These are phyloP conservation scores for Cheilosia variabilis DNA, from an alignment of 2,888 invertebrate species.

Conservation along the genomic window DNA sequence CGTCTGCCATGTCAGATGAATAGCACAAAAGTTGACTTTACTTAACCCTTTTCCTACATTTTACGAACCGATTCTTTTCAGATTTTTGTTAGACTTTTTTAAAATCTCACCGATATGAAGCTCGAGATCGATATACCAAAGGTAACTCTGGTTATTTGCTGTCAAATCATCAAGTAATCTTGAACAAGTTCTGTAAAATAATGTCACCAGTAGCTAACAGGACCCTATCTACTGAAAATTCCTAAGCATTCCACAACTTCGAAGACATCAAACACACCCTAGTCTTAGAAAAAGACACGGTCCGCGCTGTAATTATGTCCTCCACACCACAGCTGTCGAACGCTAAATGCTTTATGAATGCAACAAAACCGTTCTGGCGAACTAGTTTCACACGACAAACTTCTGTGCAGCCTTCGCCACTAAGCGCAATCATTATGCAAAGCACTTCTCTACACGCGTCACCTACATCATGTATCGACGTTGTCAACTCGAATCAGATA, in stretches of 20 bases:
- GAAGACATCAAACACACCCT: not conserved
- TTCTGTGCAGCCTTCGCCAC: not conserved
- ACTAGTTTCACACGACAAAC: conserved; percentile 15
- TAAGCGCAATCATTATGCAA: conserved; percentile 61
- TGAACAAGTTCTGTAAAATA: not conserved
- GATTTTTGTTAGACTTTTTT: too few relatives aligned
- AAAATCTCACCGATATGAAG: too few relatives aligned
- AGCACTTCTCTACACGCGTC: conserved; percentile 44
- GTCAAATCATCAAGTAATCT: not conserved
- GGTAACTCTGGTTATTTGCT: not conserved
- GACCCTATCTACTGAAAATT: not conserved
- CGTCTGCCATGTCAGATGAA: too few relatives aligned
- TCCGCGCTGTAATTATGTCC: conserved; percentile 26
- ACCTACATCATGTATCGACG: conserved; percentile 58
- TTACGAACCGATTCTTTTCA: too few relatives aligned
- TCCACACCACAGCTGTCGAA: conserved; percentile 19
- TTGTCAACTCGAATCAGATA: conserved; percentile 63
- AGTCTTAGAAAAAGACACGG: not conserved
- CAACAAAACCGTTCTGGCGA: conserved; percentile 13
- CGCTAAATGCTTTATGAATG: conserved; percentile 31
- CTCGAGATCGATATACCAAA: too few relatives aligned
- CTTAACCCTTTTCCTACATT: too few relatives aligned
- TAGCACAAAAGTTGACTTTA: too few relatives aligned
- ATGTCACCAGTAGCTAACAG: not conserved
- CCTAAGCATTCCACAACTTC: too few relatives aligned